Conservation (phyloP, 2,888 invertebrate species). For the Micoletzkya japonica region DNA sequence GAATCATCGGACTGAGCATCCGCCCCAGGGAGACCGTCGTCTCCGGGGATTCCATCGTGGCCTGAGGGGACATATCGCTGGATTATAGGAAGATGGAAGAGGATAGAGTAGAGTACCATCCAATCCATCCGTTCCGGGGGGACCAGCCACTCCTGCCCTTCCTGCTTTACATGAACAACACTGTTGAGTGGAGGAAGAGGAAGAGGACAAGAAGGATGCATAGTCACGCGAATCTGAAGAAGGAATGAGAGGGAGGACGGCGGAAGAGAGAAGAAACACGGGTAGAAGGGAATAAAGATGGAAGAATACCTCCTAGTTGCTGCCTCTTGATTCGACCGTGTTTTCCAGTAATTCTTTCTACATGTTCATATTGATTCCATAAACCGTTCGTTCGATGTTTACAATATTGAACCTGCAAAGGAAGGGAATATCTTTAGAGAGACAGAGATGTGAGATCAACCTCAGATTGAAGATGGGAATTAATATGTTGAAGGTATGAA, state of each 20-base stretch:
- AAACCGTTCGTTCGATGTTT: conserved; percentile 34
- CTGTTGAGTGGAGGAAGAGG: conserved; percentile 31
- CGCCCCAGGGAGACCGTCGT: conserved; percentile 44
- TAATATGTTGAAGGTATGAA: conserved; percentile 24
- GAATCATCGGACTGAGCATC: conserved; percentile 8
- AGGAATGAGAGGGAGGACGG: not conserved
- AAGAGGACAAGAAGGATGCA: not conserved
- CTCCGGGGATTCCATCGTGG: conserved; percentile 48
- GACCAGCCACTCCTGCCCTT: conserved; percentile 47
- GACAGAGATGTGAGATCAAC: no score
- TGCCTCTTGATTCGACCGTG: conserved; percentile 16
- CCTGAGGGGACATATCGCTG: conserved; percentile 34
- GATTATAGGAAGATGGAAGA: no score
- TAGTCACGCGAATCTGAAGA: conserved; percentile 11
- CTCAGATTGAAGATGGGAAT: conserved; percentile 24
- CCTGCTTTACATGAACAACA: conserved; percentile 27
- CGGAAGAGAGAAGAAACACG: not conserved
- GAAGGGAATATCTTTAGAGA: not conserved
- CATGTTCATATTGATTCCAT: conserved; percentile 34
- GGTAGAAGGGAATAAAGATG: not conserved
- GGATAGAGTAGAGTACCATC: conserved; percentile 39
- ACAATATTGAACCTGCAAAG: conserved; percentile 37
- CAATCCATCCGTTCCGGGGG: conserved; percentile 51
- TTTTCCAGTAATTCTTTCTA: conserved; percentile 32
- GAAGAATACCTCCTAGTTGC: not conserved